phyloP scores from a whole-genome alignment of 2,113 vertebrate species.

The Bungarus multicinctus region DNA sequence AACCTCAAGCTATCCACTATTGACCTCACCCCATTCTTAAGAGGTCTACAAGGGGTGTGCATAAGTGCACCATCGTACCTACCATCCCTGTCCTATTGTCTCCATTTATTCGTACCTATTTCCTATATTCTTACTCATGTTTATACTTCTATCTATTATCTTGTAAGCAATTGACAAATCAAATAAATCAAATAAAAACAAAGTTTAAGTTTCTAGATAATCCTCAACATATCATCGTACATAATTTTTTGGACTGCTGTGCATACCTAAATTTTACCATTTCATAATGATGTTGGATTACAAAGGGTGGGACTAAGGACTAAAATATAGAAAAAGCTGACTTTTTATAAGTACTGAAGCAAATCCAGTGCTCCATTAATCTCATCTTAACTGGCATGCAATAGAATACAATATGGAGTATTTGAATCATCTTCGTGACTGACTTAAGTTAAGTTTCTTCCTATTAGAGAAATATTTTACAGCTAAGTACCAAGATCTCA shows the following conservation, averaged over 20 bases:
- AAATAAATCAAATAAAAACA: too few relatives aligned
- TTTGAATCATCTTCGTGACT: conserved; percentile 4
- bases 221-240: neutral
- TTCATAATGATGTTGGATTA: neutral
- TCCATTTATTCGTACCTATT: too few relatives aligned
- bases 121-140: too few relatives aligned
- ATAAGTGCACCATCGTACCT: too few relatives aligned
- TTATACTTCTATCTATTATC: too few relatives aligned
- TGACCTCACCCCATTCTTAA: too few relatives aligned
- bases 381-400: neutral
- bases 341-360: neutral
- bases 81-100: too few relatives aligned
- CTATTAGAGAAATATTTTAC: conserved; percentile 28
- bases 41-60: too few relatives aligned
- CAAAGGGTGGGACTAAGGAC: neutral
- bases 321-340: neutral
- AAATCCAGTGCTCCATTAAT: neutral
- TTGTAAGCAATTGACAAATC: too few relatives aligned
- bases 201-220: neutral
- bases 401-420: neutral
- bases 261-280: neutral
- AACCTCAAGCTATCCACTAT: too few relatives aligned
- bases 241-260: neutral
- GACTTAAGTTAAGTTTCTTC: conserved; percentile 25
- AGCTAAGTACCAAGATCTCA: conserved; percentile 28